Conservation (phyloP, 2,113 vertebrate species). For the Fulica atra region DNA sequence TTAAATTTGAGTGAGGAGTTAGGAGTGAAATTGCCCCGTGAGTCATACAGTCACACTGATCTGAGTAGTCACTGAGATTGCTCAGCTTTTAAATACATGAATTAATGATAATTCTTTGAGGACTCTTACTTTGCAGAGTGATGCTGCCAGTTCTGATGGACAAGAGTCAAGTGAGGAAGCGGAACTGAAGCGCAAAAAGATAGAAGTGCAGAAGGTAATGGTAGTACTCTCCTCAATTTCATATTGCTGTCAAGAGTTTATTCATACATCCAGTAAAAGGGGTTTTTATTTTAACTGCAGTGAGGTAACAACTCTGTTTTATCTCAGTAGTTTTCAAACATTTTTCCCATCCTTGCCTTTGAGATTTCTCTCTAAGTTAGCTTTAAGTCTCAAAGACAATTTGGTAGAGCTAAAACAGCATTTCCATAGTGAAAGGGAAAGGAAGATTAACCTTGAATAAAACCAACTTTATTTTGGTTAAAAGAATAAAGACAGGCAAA, state of each 20-base stretch:
- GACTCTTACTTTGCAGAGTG: conserved; percentile 69
- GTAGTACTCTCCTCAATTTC: neutral
- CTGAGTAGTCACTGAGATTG: neutral
- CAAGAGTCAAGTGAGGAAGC: conserved; percentile 87
- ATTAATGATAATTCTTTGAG: neutral
- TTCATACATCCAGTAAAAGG: neutral
- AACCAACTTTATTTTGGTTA: neutral
- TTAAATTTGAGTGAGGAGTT: neutral
- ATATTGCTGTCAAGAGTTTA: neutral
- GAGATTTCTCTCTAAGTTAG: neutral
- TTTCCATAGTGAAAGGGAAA: neutral
- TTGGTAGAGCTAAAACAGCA: neutral
- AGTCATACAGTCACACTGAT: neutral
- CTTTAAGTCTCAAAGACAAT: neutral
- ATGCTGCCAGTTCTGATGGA: conserved; percentile 79
- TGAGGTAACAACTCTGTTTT: neutral
- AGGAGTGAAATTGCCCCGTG: neutral
- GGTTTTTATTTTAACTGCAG: neutral
- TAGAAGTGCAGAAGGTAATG: conserved; percentile 87
- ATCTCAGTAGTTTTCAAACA: neutral
- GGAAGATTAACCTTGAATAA: neutral
- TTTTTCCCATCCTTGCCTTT: neutral
- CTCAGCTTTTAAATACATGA: neutral
- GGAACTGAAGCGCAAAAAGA: conserved; percentile 87
- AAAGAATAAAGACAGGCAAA: neutral